These are phyloP conservation scores for Troides helena DNA, from an alignment of 2,888 invertebrate species.

Conservation along the genomic window DNA sequence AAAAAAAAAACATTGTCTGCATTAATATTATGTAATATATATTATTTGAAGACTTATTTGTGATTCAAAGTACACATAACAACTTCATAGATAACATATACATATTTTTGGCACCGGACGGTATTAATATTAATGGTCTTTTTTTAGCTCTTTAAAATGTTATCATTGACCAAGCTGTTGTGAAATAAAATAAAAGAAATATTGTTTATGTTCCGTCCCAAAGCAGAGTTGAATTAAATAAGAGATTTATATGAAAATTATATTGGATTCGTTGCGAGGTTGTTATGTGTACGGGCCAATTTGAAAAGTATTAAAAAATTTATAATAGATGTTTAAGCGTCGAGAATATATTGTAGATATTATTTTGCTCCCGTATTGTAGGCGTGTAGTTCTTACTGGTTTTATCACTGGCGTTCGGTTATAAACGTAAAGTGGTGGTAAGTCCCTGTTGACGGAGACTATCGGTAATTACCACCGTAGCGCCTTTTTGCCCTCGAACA, in stretches of 20 bases:
- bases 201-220: conserved; percentile 28
- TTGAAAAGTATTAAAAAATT: conserved; percentile 23
- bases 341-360: conserved; percentile 21
- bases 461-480: too few species aligned
- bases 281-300: conserved; percentile 26
- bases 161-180: neutral
- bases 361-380: conserved; percentile 18
- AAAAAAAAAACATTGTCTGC: neutral
- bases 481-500: too few species aligned
- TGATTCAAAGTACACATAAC: conserved; percentile 23
- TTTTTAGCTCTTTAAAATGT: neutral
- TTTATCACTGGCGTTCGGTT: too few species aligned
- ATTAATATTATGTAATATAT: neutral
- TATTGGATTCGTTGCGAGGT: conserved; percentile 3
- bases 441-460: too few species aligned
- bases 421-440: too few species aligned
- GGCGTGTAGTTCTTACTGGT: conserved; percentile 21
- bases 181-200: neutral
- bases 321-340: conserved; percentile 20
- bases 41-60: conserved; percentile 12
- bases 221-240: conserved; percentile 9
- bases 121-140: neutral
- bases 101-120: too few species aligned
- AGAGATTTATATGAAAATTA: conserved; percentile 8
- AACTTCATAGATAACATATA: conserved; percentile 4